Evolutionary conservation across 1,140 invertebrate species (phyloP).

Genomic region (Melipona quadrifasciata): DNA sequence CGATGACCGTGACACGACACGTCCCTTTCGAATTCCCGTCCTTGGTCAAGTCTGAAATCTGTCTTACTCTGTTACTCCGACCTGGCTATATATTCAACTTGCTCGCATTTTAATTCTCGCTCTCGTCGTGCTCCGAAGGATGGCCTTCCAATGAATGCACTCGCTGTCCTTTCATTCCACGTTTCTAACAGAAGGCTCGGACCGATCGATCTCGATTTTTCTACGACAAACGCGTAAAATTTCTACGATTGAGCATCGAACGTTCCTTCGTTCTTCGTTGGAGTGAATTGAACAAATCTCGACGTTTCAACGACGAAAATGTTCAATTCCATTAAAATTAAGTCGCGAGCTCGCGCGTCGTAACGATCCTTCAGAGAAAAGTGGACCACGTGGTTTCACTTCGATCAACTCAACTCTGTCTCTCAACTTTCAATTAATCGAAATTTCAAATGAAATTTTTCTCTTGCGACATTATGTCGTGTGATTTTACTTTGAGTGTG

Average conservation of each 20-base stretch:
- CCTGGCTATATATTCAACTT: not conserved
- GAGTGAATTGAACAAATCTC: too few relatives aligned
- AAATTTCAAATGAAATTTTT: not conserved
- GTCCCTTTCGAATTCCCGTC: constrained; percentile 61
- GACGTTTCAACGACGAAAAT: not conserved
- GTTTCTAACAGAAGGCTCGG: not conserved
- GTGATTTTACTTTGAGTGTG: too few relatives aligned
- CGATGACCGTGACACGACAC: constrained; percentile 54
- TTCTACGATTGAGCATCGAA: too few relatives aligned
- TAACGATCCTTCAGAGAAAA: constrained; percentile 40
- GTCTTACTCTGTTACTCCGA: constrained; percentile 36
- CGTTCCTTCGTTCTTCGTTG: too few relatives aligned
- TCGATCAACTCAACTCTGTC: not conserved
- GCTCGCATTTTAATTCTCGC: not conserved
- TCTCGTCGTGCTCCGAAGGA: not conserved
- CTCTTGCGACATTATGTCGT: too few relatives aligned
- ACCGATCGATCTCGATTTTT: not conserved
- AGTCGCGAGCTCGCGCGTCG: not conserved
- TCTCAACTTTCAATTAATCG: constrained; percentile 18
- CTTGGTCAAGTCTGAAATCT: constrained; percentile 45
- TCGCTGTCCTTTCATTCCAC: constrained; percentile 20
- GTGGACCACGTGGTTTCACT: constrained; percentile 34
- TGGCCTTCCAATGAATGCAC: constrained; percentile 13
- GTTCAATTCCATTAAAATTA: not conserved
- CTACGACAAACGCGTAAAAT: too few relatives aligned